Conservation (phyloP, 1,140 invertebrate genomes). For the Plectrocnemia conspersa region DNA sequence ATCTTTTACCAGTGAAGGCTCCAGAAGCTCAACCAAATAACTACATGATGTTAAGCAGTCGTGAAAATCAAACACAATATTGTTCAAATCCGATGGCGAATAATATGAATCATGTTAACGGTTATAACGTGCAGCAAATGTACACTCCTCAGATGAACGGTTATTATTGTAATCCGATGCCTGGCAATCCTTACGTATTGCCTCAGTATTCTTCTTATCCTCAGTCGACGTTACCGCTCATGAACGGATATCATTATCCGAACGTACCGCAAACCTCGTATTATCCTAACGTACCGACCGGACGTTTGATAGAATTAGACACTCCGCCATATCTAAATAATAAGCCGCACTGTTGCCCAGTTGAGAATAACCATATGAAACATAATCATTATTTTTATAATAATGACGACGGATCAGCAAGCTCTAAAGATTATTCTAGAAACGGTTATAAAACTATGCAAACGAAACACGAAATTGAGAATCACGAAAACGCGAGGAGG, state of each 20-base stretch:
- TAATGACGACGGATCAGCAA: constrained; percentile 25
- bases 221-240: constrained; percentile 43
- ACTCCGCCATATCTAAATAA: constrained; percentile 41
- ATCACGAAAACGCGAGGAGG: constrained; percentile 39
- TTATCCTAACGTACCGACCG: constrained; percentile 53
- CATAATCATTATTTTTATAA: constrained; percentile 5
- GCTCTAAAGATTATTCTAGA: constrained; percentile 32
- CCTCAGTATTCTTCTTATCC: constrained; percentile 46
- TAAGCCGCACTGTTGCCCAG: constrained; percentile 10
- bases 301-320: constrained; percentile 67
- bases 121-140: constrained; percentile 22
- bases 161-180: constrained; percentile 44
- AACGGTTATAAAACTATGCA: constrained; percentile 11
- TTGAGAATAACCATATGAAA: constrained; percentile 20
- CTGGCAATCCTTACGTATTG: constrained; percentile 46
- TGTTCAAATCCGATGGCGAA: constrained; percentile 20
- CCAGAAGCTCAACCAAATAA: background rate
- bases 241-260: constrained; percentile 44
- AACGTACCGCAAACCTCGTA: constrained; percentile 39
- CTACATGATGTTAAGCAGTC: constrained; percentile 15
- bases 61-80: constrained; percentile 18
- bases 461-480: constrained; percentile 17
- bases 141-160: constrained; percentile 27
- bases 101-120: constrained; percentile 14
- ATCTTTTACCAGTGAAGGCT: constrained; percentile 1